Base-by-base conservation (phyloP, 2,888 invertebrate genomes). In the Drosophila borborema region DNA sequence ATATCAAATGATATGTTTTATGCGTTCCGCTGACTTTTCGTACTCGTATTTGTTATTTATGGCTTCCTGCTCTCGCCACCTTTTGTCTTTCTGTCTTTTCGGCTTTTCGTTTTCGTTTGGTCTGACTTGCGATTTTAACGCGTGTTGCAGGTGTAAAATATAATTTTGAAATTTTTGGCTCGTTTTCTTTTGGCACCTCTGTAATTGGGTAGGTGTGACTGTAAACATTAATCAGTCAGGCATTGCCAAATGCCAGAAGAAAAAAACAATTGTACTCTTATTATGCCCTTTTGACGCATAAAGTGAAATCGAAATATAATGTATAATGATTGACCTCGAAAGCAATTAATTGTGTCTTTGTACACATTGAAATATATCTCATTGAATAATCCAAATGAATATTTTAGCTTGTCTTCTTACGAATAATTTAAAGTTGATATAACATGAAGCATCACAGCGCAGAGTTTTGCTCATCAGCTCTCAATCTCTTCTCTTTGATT, bases 41-140 rank as follows among this genome's bases (percentile, higher is more conserved):
- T 72, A 82, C 86, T 89, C 90, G 82, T 79, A 86, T 81, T 81
- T 81, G 41, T 90, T 88, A 87, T 87, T 87, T 87, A 87, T 90
- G 79, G 81, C 81, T 87, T 87, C 90, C 86, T 89, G 86, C 75
- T 70, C n/a, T 34, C 48, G 41, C 70, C 65, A 67, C 65, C 61
- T 48, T 64, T 51, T 40, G 56, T 51, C 28, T 28, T 9, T 28
- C 9, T 16, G 48, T 7, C 48, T 60, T 63, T 18, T 60, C 18
- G 18, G 18, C 34, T 23, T 45, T 67, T 31, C 20, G 38, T n/a
- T 31, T 74, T 23, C 20, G 9, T n/a, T 41, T 9, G 28, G 61
- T 9, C 76, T 90, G 86, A 90, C 90, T 86, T 88, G 86, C 89
- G 77, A 81, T 76, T 67, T 67, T 59, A 49, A 65, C 68, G 76